phyloP scores from a whole-genome alignment of 1,140 invertebrate genomes.

The Drosophila funebris region DNA sequence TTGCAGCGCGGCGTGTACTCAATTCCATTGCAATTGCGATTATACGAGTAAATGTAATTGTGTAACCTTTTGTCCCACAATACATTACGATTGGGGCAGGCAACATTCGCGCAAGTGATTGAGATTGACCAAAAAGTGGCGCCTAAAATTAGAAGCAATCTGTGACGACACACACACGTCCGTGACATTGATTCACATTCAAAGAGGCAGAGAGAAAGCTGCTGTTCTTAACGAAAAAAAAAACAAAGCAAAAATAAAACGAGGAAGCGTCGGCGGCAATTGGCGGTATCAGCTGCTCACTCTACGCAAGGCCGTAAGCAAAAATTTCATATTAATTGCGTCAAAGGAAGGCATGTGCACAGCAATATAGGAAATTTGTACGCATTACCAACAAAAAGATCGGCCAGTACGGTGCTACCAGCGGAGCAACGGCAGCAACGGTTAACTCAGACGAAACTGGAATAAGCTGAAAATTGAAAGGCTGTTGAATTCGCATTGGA shows the following conservation, averaged over 20 bases:
- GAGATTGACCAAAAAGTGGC: conserved; percentile 23
- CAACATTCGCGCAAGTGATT: conserved; percentile 58
- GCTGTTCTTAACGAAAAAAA: conserved; percentile 6
- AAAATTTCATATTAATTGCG: conserved; percentile 61
- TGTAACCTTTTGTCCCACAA: conserved; percentile 19
- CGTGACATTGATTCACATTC: conserved; percentile 76
- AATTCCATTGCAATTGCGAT: conserved; percentile 39
- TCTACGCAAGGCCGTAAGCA: conserved; percentile 37
- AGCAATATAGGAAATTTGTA: conserved; percentile 21
- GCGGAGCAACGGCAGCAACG: neutral
- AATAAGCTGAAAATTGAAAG: neutral
- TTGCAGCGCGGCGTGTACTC: conserved; percentile 33
- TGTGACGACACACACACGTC: conserved; percentile 45
- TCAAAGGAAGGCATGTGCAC: conserved; percentile 20
- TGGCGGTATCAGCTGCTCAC: conserved; percentile 61
- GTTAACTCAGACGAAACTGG: neutral
- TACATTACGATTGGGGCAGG: conserved; percentile 30
- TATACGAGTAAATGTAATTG: conserved; percentile 24
- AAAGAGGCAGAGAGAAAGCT: conserved; percentile 43
- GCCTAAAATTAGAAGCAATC: conserved; percentile 38
- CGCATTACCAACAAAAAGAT: conserved; percentile 20
- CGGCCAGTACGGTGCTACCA: conserved; percentile 12
- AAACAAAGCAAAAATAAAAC: conserved; percentile 65
- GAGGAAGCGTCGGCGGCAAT: conserved; percentile 56
- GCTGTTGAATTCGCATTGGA: neutral